A percentile compares a stretch with the other conserved stretches of the same genome.
Evolutionary conservation across 2,888 invertebrate genomes (phyloP).

Genomic region (Lasius fuliginosus): DNA sequence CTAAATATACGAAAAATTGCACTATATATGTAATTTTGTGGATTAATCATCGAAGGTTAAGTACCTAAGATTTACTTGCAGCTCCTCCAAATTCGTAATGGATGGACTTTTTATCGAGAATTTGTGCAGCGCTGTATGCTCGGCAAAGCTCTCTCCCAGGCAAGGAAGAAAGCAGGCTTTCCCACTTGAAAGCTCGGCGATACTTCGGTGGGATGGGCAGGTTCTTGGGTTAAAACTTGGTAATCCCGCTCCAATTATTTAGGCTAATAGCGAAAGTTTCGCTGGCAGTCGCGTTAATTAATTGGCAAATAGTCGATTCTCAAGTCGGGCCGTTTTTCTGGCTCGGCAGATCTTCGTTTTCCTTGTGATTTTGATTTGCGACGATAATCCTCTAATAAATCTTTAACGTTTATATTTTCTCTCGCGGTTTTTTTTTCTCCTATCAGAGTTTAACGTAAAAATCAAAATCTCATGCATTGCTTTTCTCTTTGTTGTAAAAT

Average conservation of each 20-base stretch:
- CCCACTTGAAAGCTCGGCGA: constrained; percentile 39
- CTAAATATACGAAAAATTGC: neutral
- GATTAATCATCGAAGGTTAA: constrained; percentile 28
- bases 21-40: neutral
- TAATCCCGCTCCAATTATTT: constrained; percentile 69
- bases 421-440: neutral
- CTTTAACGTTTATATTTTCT: constrained; percentile 4
- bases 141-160: constrained; percentile 15
- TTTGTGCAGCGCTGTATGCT: constrained; percentile 25
- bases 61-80: constrained; percentile 17
- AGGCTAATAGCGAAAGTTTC: constrained; percentile 71
- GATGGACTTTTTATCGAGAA: constrained; percentile 45
- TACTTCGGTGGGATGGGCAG: constrained; percentile 40
- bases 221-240: constrained; percentile 60
- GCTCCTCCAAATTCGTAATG: constrained; percentile 37
- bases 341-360: constrained; percentile 7
- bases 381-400: constrained; percentile 17
- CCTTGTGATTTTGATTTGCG: constrained; percentile 25
- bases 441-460: neutral
- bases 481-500: neutral
- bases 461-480: neutral
- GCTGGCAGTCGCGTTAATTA: constrained; percentile 62
- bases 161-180: constrained; percentile 46
- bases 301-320: constrained; percentile 66
- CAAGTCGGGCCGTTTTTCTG: constrained; percentile 49